These are phyloP conservation scores for Chloroceryle inda DNA, from an alignment of 2,797 vertebrate genomes.

Conservation along the genomic window DNA sequence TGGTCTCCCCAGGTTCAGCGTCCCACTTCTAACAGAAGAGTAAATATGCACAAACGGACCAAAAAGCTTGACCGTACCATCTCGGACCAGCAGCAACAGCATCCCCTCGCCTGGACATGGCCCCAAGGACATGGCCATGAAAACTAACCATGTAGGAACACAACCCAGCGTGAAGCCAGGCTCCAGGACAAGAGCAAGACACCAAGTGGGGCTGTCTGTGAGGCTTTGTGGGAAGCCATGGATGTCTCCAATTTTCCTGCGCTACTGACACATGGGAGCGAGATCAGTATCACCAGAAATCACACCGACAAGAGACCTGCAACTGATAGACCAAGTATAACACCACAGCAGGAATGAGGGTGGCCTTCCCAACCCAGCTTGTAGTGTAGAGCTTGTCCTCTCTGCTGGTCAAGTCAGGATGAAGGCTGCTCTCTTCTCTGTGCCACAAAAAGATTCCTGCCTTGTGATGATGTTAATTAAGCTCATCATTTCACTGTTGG, in stretches of 20 bases:
- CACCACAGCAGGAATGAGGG: not conserved
- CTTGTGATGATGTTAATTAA: not conserved
- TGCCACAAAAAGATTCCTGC: not conserved
- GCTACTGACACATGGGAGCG: rapidly evolving
- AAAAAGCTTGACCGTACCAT: not conserved
- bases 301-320: not conserved
- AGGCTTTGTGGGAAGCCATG: not conserved
- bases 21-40: not conserved
- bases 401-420: not conserved
- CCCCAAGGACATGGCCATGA: not conserved
- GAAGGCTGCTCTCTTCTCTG: not conserved
- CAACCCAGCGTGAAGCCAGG: not conserved
- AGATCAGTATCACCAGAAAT: not conserved
- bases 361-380: not conserved
- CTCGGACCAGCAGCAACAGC: not conserved
- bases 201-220: rapidly evolving
- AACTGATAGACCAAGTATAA: not conserved
- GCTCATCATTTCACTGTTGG: not conserved
- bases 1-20: not conserved
- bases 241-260: not conserved
- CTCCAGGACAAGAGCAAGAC: not conserved
- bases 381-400: not conserved
- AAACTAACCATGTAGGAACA: not conserved
- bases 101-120: rapidly evolving
- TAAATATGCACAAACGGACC: not conserved